These are phyloP conservation scores for Dimorphilus gyrociliatus DNA, from an alignment of 2,888 invertebrate species.

Conservation along the genomic window DNA sequence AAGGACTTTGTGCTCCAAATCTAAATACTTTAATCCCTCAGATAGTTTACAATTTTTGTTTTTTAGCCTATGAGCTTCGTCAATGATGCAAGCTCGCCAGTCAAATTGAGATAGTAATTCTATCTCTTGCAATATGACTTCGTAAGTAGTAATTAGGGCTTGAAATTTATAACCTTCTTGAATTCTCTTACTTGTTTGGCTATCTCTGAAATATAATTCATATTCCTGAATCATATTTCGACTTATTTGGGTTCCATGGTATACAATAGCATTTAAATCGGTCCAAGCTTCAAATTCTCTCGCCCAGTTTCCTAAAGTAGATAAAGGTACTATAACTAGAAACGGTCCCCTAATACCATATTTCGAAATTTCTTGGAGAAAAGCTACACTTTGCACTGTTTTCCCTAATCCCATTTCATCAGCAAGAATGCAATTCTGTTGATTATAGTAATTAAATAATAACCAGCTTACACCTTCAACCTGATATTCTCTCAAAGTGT, in stretches of 20 bases:
- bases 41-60: constrained; percentile 94
- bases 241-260: constrained; percentile 73
- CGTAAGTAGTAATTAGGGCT: constrained; percentile 94
- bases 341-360: constrained; percentile 83
- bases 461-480: constrained; percentile 97
- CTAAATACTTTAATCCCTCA: constrained; percentile 75
- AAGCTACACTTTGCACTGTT: constrained; percentile 96
- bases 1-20: constrained; percentile 80
- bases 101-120: constrained; percentile 80
- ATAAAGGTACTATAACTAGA: constrained; percentile 93
- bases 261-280: constrained; percentile 91
- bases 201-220: constrained; percentile 84
- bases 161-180: constrained; percentile 58
- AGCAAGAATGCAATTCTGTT: constrained; percentile 87
- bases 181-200: constrained; percentile 17
- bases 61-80: constrained; percentile 95
- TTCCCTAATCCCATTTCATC: constrained; percentile 99
- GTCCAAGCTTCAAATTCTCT: constrained; percentile 99
- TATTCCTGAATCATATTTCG: constrained; percentile 95
- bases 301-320: constrained; percentile 99
- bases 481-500: constrained; percentile 85
- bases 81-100: constrained; percentile 91
- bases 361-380: constrained; percentile 60
- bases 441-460: constrained; percentile 87
- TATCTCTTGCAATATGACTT: constrained; percentile 92